Conservation (phyloP, 2,113 vertebrate genomes). For the Lepus europaeus region DNA sequence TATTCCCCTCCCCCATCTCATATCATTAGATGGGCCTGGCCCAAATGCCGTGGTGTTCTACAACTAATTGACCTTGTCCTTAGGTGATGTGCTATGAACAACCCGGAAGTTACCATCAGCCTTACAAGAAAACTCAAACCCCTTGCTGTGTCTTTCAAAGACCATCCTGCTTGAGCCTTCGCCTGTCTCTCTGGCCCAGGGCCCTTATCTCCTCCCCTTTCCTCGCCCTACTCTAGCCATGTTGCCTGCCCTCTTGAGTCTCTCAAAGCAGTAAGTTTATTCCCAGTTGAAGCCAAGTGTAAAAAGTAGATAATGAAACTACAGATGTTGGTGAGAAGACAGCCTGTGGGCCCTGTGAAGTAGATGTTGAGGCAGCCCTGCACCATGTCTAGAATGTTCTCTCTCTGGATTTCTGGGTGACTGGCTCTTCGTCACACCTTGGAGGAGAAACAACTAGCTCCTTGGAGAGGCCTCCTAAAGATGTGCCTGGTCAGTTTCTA, state of each 20-base stretch:
- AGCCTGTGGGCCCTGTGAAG: no score
- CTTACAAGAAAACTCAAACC: background rate
- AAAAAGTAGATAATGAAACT: no score
- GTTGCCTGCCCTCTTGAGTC: background rate
- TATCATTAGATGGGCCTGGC: no score
- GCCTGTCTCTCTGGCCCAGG: background rate
- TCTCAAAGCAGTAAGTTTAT: background rate
- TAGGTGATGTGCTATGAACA: background rate
- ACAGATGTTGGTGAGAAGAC: no score
- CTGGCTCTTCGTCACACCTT: background rate
- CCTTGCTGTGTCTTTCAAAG: background rate
- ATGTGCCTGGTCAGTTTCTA: fast-evolving
- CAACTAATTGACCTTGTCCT: background rate
- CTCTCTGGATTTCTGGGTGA: background rate
- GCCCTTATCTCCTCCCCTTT: background rate
- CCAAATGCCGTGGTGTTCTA: no score
- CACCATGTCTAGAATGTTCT: background rate
- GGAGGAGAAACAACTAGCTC: background rate
- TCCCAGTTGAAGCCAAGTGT: background rate
- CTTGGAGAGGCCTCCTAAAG: background rate
- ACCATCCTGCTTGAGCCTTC: background rate
- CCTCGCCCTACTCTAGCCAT: background rate
- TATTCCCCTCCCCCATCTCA: background rate
- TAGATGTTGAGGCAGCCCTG: no score
- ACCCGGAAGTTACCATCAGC: background rate